Conservation (phyloP, 1,140 invertebrate species). For the Argopecten irradians region DNA sequence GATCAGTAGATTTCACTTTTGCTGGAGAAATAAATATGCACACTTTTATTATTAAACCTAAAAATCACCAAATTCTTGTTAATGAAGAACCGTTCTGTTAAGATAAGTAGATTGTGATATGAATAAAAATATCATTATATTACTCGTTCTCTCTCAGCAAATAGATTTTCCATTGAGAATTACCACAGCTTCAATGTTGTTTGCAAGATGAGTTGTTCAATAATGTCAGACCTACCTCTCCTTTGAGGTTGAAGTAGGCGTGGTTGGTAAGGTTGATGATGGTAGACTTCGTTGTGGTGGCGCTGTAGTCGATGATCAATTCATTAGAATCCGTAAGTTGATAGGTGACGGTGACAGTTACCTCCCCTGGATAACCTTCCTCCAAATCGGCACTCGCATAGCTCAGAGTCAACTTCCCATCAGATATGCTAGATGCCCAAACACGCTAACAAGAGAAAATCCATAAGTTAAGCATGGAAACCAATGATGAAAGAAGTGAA, state of each 20-base stretch:
- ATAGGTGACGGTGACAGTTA: constrained; percentile 82
- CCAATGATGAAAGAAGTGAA: neutral
- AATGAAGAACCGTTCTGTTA: no score
- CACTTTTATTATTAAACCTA: no score
- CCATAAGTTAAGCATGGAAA: neutral
- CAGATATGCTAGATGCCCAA: constrained; percentile 76
- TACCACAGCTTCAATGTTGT: no score
- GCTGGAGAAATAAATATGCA: no score
- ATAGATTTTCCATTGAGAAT: no score
- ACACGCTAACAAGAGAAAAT: constrained; percentile 53
- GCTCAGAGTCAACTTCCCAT: constrained; percentile 62
- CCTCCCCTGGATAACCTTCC: constrained; percentile 89
- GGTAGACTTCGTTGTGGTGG: constrained; percentile 86
- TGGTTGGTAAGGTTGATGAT: constrained; percentile 95
- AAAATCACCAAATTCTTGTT: no score
- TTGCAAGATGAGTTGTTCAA: no score
- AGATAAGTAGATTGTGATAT: no score
- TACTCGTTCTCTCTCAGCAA: no score
- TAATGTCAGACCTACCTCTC: constrained; percentile 81
- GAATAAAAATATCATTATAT: constrained; percentile 2
- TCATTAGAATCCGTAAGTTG: constrained; percentile 85
- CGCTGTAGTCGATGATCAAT: constrained; percentile 85
- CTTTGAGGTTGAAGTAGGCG: constrained; percentile 94
- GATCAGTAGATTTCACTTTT: no score
- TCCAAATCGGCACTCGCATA: constrained; percentile 88